Conservation (phyloP, 2,888 invertebrate genomes). For the Cryptops parisi region DNA sequence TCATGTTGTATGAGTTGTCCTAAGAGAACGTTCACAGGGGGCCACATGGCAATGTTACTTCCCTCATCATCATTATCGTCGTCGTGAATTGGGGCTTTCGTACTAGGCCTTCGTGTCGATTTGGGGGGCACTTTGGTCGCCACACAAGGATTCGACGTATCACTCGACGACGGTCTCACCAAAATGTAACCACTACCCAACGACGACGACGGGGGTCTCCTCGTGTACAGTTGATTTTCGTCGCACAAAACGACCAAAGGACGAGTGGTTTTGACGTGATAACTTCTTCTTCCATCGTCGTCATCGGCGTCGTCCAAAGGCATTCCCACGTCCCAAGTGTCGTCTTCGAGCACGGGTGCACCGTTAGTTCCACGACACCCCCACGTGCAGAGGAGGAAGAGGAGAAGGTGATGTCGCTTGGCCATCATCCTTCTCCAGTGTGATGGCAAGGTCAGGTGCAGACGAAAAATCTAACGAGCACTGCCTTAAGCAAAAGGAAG, state of each 20-base stretch:
- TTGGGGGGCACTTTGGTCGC: background rate
- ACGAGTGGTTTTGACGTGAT: background rate
- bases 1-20: background rate
- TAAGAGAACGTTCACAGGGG: background rate
- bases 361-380: too few relatives aligned
- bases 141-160: background rate
- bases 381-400: too few relatives aligned
- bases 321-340: background rate
- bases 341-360: slow-evolving; percentile 1
- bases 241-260: slow-evolving; percentile 1
- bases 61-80: too few relatives aligned
- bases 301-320: background rate
- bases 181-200: background rate
- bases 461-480: too few relatives aligned
- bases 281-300: slow-evolving; percentile 2
- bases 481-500: too few relatives aligned
- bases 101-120: background rate
- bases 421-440: too few relatives aligned
- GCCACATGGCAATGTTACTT: background rate
- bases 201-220: background rate
- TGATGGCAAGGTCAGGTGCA: too few relatives aligned
- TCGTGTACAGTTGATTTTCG: background rate
- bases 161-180: background rate
- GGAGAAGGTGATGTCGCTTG: too few relatives aligned
- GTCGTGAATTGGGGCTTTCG: background rate